Evolutionary conservation across 2,888 invertebrate genomes (phyloP).

Genomic region (Carterocephalus palaemon): DNA sequence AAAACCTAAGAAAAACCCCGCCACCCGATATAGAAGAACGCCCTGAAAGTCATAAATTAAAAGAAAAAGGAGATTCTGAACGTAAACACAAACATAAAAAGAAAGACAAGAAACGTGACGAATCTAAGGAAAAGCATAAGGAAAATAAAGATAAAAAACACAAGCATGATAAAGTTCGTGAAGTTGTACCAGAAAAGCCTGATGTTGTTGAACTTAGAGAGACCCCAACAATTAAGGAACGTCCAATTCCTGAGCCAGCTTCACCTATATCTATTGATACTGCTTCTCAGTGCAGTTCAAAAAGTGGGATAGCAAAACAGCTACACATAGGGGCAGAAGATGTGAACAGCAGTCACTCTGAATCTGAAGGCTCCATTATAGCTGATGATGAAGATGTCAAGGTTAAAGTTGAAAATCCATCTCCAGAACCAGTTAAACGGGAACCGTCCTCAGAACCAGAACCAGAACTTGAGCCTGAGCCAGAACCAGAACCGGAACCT

Average conservation of each 20-base stretch:
- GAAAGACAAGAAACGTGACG: conserved; percentile 82
- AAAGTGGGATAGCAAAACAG: conserved; percentile 63
- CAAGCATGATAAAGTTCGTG: conserved; percentile 76
- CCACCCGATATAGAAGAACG: conserved; percentile 60
- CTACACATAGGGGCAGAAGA: conserved; percentile 59
- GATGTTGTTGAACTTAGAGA: conserved; percentile 69
- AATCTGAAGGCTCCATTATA: conserved; percentile 67
- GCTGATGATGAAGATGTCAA: conserved; percentile 66
- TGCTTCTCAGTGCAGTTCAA: conserved; percentile 73
- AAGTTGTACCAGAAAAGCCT: conserved; percentile 67
- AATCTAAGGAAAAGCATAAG: conserved; percentile 81
- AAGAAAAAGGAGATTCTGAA: conserved; percentile 74
- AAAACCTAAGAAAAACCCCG: conserved; percentile 71
- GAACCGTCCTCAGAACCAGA: conserved; percentile 45
- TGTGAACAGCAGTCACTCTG: conserved; percentile 65
- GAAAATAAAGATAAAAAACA: conserved; percentile 76
- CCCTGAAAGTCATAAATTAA: conserved; percentile 59
- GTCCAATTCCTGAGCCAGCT: conserved; percentile 56
- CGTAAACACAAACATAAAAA: conserved; percentile 81
- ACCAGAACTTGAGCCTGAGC: conserved; percentile 43
- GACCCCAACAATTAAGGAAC: conserved; percentile 63
- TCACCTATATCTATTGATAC: conserved; percentile 74
- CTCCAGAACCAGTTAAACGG: conserved; percentile 53
- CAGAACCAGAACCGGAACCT: conserved; percentile 53
- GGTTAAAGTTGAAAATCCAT: conserved; percentile 57